Evolutionary conservation across 2,888 invertebrate species (phyloP), one percentile per base, ranked within the genome.

Genomic region (Xylota segnis): DNA sequence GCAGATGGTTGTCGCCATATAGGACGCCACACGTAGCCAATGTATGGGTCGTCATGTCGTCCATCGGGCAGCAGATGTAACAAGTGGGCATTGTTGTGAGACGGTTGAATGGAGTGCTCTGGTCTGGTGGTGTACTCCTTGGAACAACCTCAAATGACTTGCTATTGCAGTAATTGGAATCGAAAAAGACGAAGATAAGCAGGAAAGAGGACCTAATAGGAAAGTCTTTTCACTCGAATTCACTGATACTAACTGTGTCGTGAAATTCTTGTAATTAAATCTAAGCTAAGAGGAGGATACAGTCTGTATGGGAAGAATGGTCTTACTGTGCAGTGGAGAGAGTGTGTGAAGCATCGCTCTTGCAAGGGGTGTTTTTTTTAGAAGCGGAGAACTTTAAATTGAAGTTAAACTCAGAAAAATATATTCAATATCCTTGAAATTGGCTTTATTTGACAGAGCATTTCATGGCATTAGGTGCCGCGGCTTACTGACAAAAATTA

Each of bases 141-240:
- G 23, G 14, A 40, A 70, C 14, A 68, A 27, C 34, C 52, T 50
- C 50, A 66, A 76, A 76, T 68, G 76, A 68, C 66, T 75, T 65
- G 65, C 47, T 56, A 29, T 34, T 54, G 76, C 32, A 68, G 59
- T 76, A 76, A 76, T 68, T 76, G 66, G 59, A 68, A 68, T 76
- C 59, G 32, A 52, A 68, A 12, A 40, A 50, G 40, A 14, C 4
- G 29, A 52, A 32, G 27, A 59, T 14, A 56, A 34, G 40, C 16
- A 59, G 12, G 18, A 54, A 45, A 34, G 10, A n/a, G 16, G 16
- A 14, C 14, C 40, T 16, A 54, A 47, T 47, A 18, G 40, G 40
- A 74, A 40, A 63, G 63, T 34, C 54, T 9, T 56, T 74, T 10
- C 63, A 56, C 63, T 74, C 37, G 45, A 32, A 52, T 58, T 43